Conservation (phyloP, 1,140 invertebrate species). For the Hyposmocoma kahamanoa region DNA sequence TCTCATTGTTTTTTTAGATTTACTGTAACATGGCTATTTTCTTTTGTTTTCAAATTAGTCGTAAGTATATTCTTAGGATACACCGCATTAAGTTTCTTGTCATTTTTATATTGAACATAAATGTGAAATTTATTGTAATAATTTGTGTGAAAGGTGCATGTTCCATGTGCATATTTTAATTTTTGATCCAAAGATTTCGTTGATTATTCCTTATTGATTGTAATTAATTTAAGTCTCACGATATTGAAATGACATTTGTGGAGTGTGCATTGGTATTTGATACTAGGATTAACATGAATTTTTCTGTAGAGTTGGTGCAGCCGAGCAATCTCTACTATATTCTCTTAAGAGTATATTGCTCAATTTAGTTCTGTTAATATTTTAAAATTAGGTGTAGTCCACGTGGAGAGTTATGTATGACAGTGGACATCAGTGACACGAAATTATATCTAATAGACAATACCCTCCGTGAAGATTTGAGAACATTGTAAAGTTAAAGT, state of each 20-base stretch:
- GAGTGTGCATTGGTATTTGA: slow-evolving; percentile 68
- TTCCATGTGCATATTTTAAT: slow-evolving; percentile 64
- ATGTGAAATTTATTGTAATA: slow-evolving; percentile 58
- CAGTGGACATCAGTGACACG: slow-evolving; percentile 51
- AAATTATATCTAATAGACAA: slow-evolving; percentile 70
- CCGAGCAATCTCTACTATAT: slow-evolving; percentile 70
- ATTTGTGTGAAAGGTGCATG: slow-evolving; percentile 65
- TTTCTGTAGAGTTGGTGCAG: slow-evolving; percentile 69
- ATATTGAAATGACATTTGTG: slow-evolving; percentile 66
- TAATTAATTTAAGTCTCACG: slow-evolving; percentile 44
- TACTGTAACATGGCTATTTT: slow-evolving; percentile 56
- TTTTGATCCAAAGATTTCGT: slow-evolving; percentile 70
- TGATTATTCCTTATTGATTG: slow-evolving; percentile 45
- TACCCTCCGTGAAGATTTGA: slow-evolving; percentile 68
- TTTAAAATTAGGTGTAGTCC: slow-evolving; percentile 63
- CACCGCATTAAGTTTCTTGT: slow-evolving; percentile 58
- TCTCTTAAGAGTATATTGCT: slow-evolving; percentile 70
- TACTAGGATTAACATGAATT: slow-evolving; percentile 57
- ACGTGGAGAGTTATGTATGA: slow-evolving; percentile 44
- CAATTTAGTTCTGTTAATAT: slow-evolving; percentile 71
- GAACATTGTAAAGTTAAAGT: slow-evolving; percentile 62
- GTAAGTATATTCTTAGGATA: slow-evolving; percentile 65
- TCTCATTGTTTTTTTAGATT: slow-evolving; percentile 35
- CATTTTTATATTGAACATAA: slow-evolving; percentile 58
- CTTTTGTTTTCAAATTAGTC: slow-evolving; percentile 65